These are phyloP conservation scores for Elysia crispata DNA, from an alignment of 2,888 invertebrate species.

Conservation along the genomic window DNA sequence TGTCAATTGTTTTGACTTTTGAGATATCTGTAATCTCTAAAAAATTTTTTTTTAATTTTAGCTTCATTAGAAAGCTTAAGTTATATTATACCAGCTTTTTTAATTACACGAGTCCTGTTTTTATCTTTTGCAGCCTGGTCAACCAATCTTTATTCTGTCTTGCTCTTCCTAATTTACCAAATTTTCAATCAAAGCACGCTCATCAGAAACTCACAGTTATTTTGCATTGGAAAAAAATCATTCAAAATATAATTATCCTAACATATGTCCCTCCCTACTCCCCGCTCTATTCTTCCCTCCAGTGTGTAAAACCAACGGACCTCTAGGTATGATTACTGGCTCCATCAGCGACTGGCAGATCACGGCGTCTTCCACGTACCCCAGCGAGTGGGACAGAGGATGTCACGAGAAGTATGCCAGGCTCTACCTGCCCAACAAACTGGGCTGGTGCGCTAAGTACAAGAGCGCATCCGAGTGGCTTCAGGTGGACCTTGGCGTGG, in stretches of 20 bases:
- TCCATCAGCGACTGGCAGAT: constrained; percentile 80
- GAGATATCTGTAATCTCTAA: too few species aligned
- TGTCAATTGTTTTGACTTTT: too few species aligned
- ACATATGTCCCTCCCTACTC: background rate
- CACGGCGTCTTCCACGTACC: constrained; percentile 79
- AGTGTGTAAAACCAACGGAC: constrained; percentile 71
- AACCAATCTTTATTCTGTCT: too few species aligned
- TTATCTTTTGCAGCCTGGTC: too few species aligned
- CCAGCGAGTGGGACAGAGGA: constrained; percentile 75
- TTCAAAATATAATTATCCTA: background rate
- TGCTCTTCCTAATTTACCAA: too few species aligned
- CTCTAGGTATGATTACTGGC: constrained; percentile 79
- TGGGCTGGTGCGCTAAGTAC: constrained; percentile 80
- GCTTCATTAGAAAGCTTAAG: too few species aligned
- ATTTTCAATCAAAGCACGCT: too few species aligned
- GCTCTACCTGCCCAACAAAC: constrained; percentile 77
- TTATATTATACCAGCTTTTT: too few species aligned
- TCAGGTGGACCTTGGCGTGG: constrained; percentile 79
- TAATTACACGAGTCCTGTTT: too few species aligned
- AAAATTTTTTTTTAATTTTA: too few species aligned
- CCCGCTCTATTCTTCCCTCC: constrained; percentile 48
- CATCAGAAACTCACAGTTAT: too few species aligned
- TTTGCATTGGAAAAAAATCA: too few species aligned
- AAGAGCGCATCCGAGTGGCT: constrained; percentile 79
- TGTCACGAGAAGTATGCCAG: constrained; percentile 79